Evolutionary conservation across 2,888 invertebrate species (phyloP).

Genomic region (Parnassius glacialis): DNA sequence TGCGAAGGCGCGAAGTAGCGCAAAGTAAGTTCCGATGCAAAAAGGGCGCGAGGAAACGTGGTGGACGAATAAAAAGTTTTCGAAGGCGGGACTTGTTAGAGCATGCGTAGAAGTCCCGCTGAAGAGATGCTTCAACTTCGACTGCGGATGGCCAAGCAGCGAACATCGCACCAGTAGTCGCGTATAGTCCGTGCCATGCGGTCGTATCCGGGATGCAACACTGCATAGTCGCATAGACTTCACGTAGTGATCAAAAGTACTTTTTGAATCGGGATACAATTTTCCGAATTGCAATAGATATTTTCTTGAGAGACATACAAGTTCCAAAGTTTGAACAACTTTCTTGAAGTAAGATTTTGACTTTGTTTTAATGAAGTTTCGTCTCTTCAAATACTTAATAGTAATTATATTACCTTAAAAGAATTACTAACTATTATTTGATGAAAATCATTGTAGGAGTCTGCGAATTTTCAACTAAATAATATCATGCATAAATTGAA

Average conservation of each 20-base stretch:
- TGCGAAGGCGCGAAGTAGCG: slow-evolving; percentile 23
- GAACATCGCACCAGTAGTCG: slow-evolving; percentile 56
- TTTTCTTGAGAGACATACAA: slow-evolving; percentile 30
- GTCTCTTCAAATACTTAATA: slow-evolving; percentile 35
- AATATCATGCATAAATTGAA: neutral
- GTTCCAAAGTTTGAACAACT: slow-evolving; percentile 38
- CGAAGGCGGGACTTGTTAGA: slow-evolving; percentile 54
- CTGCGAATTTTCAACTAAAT: neutral
- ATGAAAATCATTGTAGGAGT: neutral
- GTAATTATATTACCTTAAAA: neutral
- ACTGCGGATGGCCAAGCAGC: slow-evolving; percentile 48
- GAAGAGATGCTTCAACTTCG: slow-evolving; percentile 68
- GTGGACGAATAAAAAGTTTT: slow-evolving; percentile 56
- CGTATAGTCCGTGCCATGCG: slow-evolving; percentile 58
- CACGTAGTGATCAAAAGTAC: slow-evolving; percentile 22
- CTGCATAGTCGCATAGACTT: slow-evolving; percentile 33
- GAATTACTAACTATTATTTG: too few species aligned
- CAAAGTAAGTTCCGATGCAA: slow-evolving; percentile 32
- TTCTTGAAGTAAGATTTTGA: slow-evolving; percentile 39
- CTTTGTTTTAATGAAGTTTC: slow-evolving; percentile 44
- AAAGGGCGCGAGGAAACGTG: slow-evolving; percentile 38
- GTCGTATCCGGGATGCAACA: slow-evolving; percentile 64
- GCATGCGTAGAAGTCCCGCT: slow-evolving; percentile 56
- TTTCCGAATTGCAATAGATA: slow-evolving; percentile 29
- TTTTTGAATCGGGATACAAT: neutral